phyloP scores from a whole-genome alignment of 2,113 vertebrate species.

The Dendropsophus ebraccatus region DNA sequence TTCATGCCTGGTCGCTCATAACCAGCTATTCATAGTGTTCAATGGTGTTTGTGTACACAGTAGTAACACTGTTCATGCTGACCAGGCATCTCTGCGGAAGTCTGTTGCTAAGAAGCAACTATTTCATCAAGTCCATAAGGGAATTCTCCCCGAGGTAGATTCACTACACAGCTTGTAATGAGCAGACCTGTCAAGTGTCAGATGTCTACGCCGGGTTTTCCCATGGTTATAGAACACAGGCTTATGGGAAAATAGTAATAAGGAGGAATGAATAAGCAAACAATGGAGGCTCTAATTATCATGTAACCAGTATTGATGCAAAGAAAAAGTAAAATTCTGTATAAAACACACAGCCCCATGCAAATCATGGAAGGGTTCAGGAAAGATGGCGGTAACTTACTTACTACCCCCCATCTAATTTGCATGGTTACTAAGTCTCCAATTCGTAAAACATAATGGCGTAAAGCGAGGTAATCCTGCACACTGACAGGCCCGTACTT shows the following conservation, averaged over 20 bases:
- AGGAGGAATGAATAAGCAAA: neutral
- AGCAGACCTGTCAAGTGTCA: neutral
- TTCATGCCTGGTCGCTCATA: neutral
- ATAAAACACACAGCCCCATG: neutral
- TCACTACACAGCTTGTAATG: neutral
- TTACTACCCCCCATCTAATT: too few relatives aligned
- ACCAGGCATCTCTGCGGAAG: neutral
- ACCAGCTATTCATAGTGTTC: neutral
- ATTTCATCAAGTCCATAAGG: neutral
- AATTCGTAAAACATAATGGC: neutral
- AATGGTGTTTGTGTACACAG: neutral
- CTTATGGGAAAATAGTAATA: neutral
- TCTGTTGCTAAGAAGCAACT: slow-evolving; percentile 2
- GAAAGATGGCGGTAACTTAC: neutral
- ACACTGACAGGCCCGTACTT: too few relatives aligned
- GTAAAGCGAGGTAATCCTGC: too few relatives aligned
- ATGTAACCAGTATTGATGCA: neutral
- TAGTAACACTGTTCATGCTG: neutral
- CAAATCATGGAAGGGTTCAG: neutral
- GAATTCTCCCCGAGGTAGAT: neutral
- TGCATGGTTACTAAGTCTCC: neutral
- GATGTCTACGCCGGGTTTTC: neutral
- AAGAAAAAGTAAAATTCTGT: neutral
- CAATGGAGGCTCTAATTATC: neutral
- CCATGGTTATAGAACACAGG: neutral